Conservation (phyloP, 1,140 invertebrate species). For the Aphaenogaster ashmeadi region DNA sequence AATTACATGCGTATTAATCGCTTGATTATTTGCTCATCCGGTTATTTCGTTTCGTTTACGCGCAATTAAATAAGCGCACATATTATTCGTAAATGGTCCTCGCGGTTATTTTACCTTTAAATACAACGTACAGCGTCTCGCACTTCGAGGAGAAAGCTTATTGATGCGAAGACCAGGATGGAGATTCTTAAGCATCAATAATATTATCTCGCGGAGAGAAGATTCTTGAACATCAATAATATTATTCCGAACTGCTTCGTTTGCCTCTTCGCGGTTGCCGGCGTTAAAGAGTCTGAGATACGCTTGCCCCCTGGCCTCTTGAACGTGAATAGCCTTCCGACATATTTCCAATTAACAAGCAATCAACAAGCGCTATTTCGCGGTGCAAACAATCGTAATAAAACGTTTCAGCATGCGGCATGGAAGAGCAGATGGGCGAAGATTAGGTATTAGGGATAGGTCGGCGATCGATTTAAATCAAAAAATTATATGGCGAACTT, state of each 20-base stretch:
- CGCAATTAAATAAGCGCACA: slow-evolving; percentile 13
- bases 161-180: slow-evolving; percentile 2
- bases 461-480: slow-evolving; percentile 37
- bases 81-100: slow-evolving; percentile 17
- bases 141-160: slow-evolving; percentile 6
- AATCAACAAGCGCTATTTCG: slow-evolving; percentile 61
- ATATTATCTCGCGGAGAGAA: slow-evolving; percentile 49
- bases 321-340: slow-evolving; percentile 55
- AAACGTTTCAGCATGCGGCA: slow-evolving; percentile 16
- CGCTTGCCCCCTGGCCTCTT: slow-evolving; percentile 43
- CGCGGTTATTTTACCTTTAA: slow-evolving; percentile 17
- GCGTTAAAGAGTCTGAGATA: slow-evolving; percentile 62
- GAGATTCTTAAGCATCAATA: slow-evolving; percentile 53
- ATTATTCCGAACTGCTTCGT: slow-evolving; percentile 57
- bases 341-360: slow-evolving; percentile 64
- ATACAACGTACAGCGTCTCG: slow-evolving; percentile 7
- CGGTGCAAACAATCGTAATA: slow-evolving; percentile 54
- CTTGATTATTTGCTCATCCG: not conserved
- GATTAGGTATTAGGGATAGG: slow-evolving; percentile 5
- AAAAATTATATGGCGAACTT: slow-evolving; percentile 12
- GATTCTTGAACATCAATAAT: slow-evolving; percentile 60
- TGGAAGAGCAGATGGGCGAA: slow-evolving; percentile 10
- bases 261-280: slow-evolving; percentile 44
- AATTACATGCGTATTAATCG: slow-evolving; percentile 16
- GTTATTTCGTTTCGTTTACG: slow-evolving; percentile 35